Percentiles rank a stretch among this genome's conserved stretches.
Evolutionary conservation across 2,888 invertebrate species (phyloP).

Genomic region (Eucera pruinosa): DNA sequence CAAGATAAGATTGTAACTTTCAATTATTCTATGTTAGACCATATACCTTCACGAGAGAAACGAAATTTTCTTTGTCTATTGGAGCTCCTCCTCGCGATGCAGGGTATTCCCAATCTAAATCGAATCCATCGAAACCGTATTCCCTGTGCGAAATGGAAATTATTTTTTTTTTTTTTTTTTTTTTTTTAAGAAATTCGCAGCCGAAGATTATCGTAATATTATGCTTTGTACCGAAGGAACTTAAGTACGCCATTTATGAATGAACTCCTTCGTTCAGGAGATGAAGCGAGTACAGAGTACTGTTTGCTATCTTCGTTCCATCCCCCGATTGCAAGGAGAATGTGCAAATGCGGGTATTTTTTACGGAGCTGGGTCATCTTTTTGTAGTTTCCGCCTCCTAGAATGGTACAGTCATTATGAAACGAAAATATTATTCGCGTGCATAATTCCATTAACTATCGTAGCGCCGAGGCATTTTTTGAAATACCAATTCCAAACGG

Average conservation of each 20-base stretch:
- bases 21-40: not conserved
- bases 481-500: too few species aligned
- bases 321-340: slow-evolving; percentile 93
- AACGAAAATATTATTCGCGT: too few species aligned
- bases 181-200: not conserved
- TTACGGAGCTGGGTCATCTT: slow-evolving; percentile 88
- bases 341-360: slow-evolving; percentile 89
- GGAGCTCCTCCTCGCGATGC: slow-evolving; percentile 90
- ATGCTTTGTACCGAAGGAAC: slow-evolving; percentile 87
- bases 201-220: not conserved
- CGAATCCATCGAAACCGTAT: slow-evolving; percentile 91
- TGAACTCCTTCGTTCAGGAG: slow-evolving; percentile 86
- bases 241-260: slow-evolving; percentile 90
- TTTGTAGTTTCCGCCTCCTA: slow-evolving; percentile 85
- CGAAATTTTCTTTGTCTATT: slow-evolving; percentile 91
- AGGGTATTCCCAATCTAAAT: slow-evolving; percentile 95
- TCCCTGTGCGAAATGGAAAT: slow-evolving; percentile 84
- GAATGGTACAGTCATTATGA: not conserved
- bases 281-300: slow-evolving; percentile 89
- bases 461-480: too few species aligned
- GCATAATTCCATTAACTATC: too few species aligned
- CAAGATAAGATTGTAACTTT: not conserved
- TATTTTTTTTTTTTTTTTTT: too few species aligned
- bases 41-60: slow-evolving; percentile 89
- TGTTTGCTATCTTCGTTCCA: slow-evolving; percentile 95